Base-by-base conservation (phyloP, 1,140 invertebrate genomes). In the Ylistrum balloti region DNA sequence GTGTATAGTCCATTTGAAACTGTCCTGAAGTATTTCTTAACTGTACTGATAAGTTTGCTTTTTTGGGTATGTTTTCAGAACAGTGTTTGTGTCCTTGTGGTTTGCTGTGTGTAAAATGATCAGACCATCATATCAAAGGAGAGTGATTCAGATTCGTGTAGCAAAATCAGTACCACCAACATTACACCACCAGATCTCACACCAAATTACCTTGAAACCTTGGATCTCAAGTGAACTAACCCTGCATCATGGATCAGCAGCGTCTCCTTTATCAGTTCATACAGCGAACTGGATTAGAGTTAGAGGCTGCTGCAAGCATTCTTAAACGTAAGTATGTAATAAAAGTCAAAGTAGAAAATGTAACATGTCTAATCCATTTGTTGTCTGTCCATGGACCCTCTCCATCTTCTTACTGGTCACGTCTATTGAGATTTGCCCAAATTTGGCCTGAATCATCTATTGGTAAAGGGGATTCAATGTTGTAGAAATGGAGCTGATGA, bases 211-310 rank as follows among this genome's bases (percentile, higher is more conserved):
- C 11, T 28, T 5, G 56, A 22, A 5, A 74, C 56, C 56, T n/a
- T 74, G 56, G 56, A 74, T 74, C 56, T 74, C n/a, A 1, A 74
- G 56, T 74, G 56, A 74, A 74, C 56, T 28, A 1, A 74, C n/a
- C 56, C 5, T 74, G n/a, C 56, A 74, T 28, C 56, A 74, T 74
- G 56, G 56, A 74, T 11, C 56, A 74, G 56, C 56, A 74, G 56
- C 56, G 56, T 9, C 56, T 74, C 5, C 56, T 74, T 74, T n/a
- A 74, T 74, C 56, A 74, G 56, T 74, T 74, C 56, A 28, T 74
- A 74, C 56, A 74, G 56, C 56, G 56, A 74, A 74, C 56, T 28
- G 56, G 56, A 28, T n/a, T 74, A 9, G 56, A 74, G n/a, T n/a
- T 74, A 74, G 56, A 74, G 56, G 56, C 56, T 28, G 56, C 56